A percentile compares a stretch with the other conserved stretches of the same genome.
Evolutionary conservation across 1,140 invertebrate genomes (phyloP).

Genomic region (Aphis craccivora): DNA sequence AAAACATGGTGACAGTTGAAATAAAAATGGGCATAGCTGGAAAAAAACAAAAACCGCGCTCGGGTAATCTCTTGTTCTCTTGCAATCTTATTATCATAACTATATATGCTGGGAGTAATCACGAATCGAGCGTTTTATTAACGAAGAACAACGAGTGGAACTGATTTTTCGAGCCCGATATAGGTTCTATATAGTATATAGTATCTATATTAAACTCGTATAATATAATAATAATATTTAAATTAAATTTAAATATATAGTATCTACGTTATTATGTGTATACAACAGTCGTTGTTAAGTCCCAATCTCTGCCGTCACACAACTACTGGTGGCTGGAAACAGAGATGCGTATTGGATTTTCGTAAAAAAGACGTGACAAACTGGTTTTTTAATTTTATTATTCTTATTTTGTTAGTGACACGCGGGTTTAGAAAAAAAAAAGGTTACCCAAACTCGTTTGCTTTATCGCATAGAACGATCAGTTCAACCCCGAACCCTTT

Average conservation of each 20-base stretch:
- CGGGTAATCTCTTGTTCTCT: no score
- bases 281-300: background rate
- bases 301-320: background rate
- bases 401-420: background rate
- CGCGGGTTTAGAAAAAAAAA: background rate
- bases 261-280: no score
- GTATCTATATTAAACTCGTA: background rate
- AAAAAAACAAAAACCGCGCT: no score
- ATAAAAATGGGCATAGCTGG: no score
- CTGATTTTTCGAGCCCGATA: background rate
- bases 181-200: background rate
- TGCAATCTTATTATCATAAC: no score
- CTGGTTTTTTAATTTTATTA: constrained; percentile 25
- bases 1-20: no score
- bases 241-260: no score
- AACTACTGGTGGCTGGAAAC: background rate
- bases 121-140: background rate
- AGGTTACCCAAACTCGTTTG: constrained; percentile 18
- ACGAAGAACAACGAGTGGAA: background rate
- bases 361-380: background rate
- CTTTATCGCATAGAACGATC: background rate
- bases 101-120: background rate
- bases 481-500: background rate
- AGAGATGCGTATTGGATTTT: background rate
- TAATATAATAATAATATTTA: no score